Evolutionary conservation across 2,797 vertebrate genomes (phyloP).

Genomic region (Petrocephalus schoutedeni): DNA sequence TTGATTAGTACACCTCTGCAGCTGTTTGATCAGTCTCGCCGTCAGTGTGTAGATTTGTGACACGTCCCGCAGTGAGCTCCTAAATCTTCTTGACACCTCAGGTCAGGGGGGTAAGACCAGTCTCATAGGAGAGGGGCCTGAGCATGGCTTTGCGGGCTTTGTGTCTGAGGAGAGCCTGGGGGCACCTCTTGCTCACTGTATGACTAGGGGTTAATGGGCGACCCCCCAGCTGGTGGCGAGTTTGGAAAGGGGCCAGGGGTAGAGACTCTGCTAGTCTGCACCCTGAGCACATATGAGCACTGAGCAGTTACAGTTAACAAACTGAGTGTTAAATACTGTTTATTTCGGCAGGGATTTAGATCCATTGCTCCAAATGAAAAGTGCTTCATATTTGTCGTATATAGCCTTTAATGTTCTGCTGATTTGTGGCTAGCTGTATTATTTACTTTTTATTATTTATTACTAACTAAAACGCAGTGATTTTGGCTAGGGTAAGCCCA

Average conservation of each 20-base stretch:
- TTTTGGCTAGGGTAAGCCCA: too few species aligned
- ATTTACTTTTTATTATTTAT: neutral
- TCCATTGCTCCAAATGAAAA: neutral
- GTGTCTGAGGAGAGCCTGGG: neutral
- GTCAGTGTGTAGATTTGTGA: neutral
- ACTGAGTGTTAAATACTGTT: neutral
- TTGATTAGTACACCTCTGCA: neutral
- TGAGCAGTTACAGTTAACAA: neutral
- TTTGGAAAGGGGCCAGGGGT: neutral
- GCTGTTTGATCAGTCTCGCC: neutral
- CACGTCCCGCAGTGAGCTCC: neutral
- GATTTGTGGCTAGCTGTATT: neutral
- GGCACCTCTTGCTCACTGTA: constrained; percentile 2
- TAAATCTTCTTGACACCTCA: constrained; percentile 17
- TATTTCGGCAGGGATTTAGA: constrained; percentile 3
- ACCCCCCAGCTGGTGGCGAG: neutral
- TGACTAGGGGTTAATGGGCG: neutral
- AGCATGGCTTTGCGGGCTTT: neutral
- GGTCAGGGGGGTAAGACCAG: neutral
- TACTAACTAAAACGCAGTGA: neutral
- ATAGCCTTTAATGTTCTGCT: neutral
- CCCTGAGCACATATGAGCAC: neutral
- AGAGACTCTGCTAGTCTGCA: neutral
- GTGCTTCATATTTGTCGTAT: neutral
- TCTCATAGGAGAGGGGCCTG: neutral